These are phyloP conservation scores for Monarcha castaneiventris DNA, from an alignment of 2,113 vertebrate genomes.

Conservation along the genomic window DNA sequence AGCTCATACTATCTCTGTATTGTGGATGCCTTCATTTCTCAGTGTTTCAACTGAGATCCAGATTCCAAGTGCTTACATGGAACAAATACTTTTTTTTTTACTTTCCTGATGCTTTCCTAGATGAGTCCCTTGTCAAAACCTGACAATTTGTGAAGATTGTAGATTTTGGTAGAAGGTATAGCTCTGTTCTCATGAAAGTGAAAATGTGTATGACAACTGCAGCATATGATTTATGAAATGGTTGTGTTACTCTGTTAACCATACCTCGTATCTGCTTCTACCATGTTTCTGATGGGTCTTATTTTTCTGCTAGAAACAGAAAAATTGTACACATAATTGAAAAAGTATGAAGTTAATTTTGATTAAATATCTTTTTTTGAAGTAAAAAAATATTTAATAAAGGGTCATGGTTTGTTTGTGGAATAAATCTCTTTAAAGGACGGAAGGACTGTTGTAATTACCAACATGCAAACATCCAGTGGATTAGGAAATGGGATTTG, in stretches of 20 bases:
- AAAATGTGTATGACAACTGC: slow-evolving; percentile 9
- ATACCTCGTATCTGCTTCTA: background rate
- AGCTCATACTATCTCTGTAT: background rate
- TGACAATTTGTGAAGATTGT: background rate
- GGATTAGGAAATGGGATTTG: background rate
- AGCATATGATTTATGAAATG: slow-evolving; percentile 14
- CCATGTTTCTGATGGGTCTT: background rate
- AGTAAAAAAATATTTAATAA: background rate
- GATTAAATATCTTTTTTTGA: background rate
- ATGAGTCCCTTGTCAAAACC: slow-evolving; percentile 2
- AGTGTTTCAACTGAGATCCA: background rate
- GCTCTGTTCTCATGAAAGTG: background rate
- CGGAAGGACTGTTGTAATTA: background rate
- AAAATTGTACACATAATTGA: background rate
- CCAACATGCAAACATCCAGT: background rate
- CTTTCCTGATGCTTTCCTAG: background rate
- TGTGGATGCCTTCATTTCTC: background rate
- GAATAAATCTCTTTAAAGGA: background rate
- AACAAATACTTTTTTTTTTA: background rate
- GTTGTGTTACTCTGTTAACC: background rate
- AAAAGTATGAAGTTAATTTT: background rate
- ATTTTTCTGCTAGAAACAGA: background rate
- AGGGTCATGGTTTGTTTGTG: background rate
- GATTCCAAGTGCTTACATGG: background rate
- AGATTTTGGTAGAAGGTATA: slow-evolving; percentile 1